These are phyloP conservation scores for Diachasma alloeum DNA, from an alignment of 1,140 invertebrate genomes.

Conservation along the genomic window DNA sequence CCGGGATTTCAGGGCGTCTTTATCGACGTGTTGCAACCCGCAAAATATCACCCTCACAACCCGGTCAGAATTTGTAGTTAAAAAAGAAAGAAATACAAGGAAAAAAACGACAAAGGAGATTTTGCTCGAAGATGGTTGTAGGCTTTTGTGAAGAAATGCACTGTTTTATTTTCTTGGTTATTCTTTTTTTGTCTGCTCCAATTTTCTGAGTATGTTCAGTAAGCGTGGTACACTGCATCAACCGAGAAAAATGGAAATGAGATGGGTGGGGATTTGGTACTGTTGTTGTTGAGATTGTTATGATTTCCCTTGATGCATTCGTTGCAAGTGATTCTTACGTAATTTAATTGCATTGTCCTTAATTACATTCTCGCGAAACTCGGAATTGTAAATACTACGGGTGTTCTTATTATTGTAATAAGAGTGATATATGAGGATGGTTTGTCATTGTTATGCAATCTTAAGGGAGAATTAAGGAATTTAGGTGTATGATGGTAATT, in stretches of 20 bases:
- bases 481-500: neutral
- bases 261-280: neutral
- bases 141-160: slow-evolving; percentile 16
- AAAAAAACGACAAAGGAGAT: neutral
- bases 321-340: neutral
- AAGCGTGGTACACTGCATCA: slow-evolving; percentile 38
- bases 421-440: neutral
- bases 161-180: slow-evolving; percentile 22
- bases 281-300: neutral
- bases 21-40: neutral
- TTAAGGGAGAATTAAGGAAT: neutral
- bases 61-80: neutral
- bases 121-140: neutral
- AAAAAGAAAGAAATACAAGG: neutral
- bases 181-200: slow-evolving; percentile 15
- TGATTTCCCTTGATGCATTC: slow-evolving; percentile 18
- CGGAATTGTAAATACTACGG: neutral
- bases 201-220: slow-evolving; percentile 35
- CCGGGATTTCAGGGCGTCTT: slow-evolving; percentile 23
- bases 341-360: neutral
- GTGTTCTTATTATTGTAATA: neutral
- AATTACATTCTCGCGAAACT: slow-evolving; percentile 12
- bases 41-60: neutral
- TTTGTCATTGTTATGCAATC: neutral
- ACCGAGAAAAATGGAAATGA: slow-evolving; percentile 31